These are phyloP conservation scores for Corbicula japonica DNA, from an alignment of 2,888 invertebrate genomes.

Conservation along the genomic window DNA sequence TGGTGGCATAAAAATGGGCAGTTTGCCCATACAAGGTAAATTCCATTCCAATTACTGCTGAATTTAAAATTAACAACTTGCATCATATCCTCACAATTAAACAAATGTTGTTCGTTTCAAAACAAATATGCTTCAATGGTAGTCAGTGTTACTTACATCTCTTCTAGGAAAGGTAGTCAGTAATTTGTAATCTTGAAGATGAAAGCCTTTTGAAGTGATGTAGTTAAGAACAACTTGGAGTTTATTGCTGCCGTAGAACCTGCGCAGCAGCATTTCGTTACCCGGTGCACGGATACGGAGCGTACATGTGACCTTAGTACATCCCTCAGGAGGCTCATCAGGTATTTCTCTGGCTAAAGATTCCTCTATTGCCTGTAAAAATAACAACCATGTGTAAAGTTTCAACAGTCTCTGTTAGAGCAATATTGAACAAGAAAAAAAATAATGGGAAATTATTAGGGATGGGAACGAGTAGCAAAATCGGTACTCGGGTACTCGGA, in stretches of 20 bases:
- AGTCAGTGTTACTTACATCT: constrained; percentile 97
- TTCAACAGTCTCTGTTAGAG: too few species aligned
- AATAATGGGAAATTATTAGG: too few species aligned
- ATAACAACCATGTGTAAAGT: too few species aligned
- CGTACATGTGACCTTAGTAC: constrained; percentile 78
- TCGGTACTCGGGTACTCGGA: too few species aligned
- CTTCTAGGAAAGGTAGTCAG: constrained; percentile 97
- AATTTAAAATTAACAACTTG: too few species aligned
- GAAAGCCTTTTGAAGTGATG: constrained; percentile 95
- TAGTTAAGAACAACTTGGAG: constrained; percentile 93
- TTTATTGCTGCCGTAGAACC: constrained; percentile 90
- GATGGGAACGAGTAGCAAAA: too few species aligned
- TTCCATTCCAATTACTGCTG: too few species aligned
- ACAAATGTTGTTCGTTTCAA: neutral
- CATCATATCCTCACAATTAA: neutral
- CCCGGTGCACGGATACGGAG: constrained; percentile 94
- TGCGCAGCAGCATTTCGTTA: constrained; percentile 92
- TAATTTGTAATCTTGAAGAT: constrained; percentile 95
- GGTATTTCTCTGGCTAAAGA: constrained; percentile 86
- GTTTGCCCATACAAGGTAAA: too few species aligned
- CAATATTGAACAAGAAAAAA: too few species aligned
- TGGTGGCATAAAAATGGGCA: too few species aligned
- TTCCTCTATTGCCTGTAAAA: constrained; percentile 85
- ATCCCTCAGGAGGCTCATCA: constrained; percentile 85
- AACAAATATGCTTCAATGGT: neutral